A percentile compares a stretch with the other conserved stretches of the same genome.
phyloP scores from a whole-genome alignment of 2,113 vertebrate genomes.

The Anthoscopus minutus region DNA sequence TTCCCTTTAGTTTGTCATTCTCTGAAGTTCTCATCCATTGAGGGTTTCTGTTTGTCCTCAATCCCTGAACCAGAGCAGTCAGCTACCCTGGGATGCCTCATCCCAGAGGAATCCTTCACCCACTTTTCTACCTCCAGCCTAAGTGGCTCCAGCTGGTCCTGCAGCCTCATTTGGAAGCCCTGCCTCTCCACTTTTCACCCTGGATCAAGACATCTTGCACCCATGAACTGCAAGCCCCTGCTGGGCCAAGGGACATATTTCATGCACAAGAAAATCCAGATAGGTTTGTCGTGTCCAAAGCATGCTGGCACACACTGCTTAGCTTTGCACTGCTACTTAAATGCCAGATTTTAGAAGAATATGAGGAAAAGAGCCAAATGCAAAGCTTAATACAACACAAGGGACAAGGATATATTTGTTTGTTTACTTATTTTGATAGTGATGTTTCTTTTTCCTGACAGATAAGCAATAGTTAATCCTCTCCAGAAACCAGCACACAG shows the following conservation, averaged over 20 bases:
- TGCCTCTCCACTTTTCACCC: background rate
- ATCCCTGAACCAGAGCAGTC: background rate
- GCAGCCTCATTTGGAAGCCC: fast-evolving
- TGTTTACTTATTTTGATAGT: background rate
- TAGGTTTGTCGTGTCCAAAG: fast-evolving
- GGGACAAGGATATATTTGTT: background rate
- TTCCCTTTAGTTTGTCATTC: background rate
- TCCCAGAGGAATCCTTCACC: background rate
- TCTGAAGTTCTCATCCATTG: background rate
- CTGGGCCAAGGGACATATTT: background rate
- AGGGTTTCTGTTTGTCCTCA: background rate
- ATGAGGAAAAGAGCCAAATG: background rate
- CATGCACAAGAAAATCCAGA: background rate
- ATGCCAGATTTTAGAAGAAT: background rate
- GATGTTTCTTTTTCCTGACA: background rate
- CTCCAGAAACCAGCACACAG: background rate
- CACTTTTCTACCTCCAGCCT: background rate
- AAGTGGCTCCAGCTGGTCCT: background rate
- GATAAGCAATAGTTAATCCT: background rate
- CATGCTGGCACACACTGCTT: fast-evolving
- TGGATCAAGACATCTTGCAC: background rate
- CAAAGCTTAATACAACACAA: background rate
- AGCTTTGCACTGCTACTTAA: background rate
- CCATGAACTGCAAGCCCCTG: fast-evolving
- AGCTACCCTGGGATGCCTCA: background rate